Conservation (phyloP, 2,888 invertebrate species). For the Rhingia rostrata region DNA sequence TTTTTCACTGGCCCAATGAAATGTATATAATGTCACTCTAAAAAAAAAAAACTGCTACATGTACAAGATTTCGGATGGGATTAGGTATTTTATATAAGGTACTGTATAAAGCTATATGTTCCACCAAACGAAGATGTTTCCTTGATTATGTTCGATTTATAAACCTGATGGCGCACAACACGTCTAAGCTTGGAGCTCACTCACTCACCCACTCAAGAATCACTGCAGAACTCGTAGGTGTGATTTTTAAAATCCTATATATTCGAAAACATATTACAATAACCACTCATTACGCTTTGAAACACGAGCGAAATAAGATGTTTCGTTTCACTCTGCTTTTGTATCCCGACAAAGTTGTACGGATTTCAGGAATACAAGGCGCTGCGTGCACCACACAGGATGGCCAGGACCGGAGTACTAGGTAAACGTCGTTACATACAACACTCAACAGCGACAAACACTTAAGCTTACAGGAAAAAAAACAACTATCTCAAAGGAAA, state of each 20-base stretch:
- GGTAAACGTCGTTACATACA: conserved; percentile 65
- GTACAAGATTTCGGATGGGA: neutral
- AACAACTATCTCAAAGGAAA: conserved; percentile 27
- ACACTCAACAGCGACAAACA: conserved; percentile 34
- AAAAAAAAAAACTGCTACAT: neutral
- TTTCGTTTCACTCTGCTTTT: conserved; percentile 66
- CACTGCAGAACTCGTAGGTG: conserved; percentile 35
- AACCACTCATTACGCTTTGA: conserved; percentile 21
- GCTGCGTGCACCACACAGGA: conserved; percentile 79
- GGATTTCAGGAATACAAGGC: conserved; percentile 57
- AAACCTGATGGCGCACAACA: conserved; percentile 37
- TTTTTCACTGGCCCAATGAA: conserved; percentile 21
- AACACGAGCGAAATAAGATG: conserved; percentile 40
- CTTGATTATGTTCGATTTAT: neutral
- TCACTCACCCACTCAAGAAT: conserved; percentile 53
- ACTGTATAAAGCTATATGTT: neutral
- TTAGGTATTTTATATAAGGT: neutral
- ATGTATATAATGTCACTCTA: conserved; percentile 33
- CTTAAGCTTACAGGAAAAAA: conserved; percentile 46
- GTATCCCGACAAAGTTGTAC: conserved; percentile 13
- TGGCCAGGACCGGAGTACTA: conserved; percentile 82
- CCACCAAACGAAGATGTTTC: neutral
- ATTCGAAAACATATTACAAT: conserved; percentile 20
- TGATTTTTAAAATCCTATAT: conserved; percentile 17
- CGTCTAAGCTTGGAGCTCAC: conserved; percentile 31